Evolutionary conservation across 2,888 invertebrate species (phyloP).

Genomic region (Pristionchus japonicus): DNA sequence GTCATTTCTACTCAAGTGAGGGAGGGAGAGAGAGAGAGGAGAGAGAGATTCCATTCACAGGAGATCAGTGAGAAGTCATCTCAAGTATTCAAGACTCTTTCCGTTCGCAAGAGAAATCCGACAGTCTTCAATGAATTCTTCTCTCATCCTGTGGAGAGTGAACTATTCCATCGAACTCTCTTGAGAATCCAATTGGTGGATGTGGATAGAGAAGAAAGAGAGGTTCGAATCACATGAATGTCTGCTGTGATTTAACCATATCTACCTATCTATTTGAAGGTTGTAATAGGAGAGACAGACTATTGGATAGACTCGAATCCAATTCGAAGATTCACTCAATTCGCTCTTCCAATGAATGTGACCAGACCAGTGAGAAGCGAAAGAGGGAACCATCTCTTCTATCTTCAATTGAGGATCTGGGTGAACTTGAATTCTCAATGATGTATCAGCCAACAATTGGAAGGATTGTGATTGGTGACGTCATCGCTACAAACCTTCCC

Average conservation of each 20-base stretch:
- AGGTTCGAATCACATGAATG: not conserved
- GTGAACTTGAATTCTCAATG: constrained; percentile 46
- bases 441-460: constrained; percentile 40
- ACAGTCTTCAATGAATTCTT: constrained; percentile 45
- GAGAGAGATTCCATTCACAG: not conserved
- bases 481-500: constrained; percentile 38
- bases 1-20: not conserved
- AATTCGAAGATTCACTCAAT: constrained; percentile 33
- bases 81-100: not conserved
- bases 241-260: not conserved
- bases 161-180: constrained; percentile 23
- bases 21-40: too few species aligned
- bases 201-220: constrained; percentile 19
- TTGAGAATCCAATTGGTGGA: constrained; percentile 39
- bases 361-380: constrained; percentile 34
- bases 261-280: not conserved
- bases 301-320: constrained; percentile 47
- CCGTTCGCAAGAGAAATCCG: constrained; percentile 29
- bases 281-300: constrained; percentile 30
- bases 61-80: constrained; percentile 21
- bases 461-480: constrained; percentile 10
- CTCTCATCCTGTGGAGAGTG: not conserved
- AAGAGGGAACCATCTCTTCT: not conserved
- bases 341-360: constrained; percentile 30
- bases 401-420: constrained; percentile 23